These are phyloP conservation scores for Falco biarmicus DNA, from an alignment of 2,797 vertebrate genomes.

Conservation along the genomic window DNA sequence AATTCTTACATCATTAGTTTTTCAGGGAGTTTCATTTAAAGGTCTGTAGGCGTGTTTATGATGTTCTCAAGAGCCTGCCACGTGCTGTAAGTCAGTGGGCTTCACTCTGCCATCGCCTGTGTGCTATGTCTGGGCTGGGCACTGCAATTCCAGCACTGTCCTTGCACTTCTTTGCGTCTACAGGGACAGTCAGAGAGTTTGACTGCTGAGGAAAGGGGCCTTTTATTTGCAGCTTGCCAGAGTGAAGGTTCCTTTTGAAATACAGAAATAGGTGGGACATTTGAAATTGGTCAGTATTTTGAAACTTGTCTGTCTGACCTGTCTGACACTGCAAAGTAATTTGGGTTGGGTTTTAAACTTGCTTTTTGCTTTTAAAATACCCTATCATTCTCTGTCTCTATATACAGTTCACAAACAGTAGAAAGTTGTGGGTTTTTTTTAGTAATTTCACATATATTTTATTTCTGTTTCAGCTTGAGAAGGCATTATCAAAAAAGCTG, in stretches of 20 bases:
- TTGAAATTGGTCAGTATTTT: not conserved
- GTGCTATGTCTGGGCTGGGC: not conserved
- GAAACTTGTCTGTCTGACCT: not conserved
- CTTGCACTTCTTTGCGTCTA: not conserved
- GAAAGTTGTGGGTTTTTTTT: not conserved
- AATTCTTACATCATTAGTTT: not conserved
- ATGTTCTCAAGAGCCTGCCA: not conserved
- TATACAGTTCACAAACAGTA: not conserved
- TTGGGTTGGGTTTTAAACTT: not conserved
- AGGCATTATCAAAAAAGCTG: slow-evolving; percentile 88
- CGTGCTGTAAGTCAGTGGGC: not conserved
- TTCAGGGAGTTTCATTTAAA: not conserved
- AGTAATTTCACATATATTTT: slow-evolving; percentile 4
- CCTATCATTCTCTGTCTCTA: not conserved
- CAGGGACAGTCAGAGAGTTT: not conserved
- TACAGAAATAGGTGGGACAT: not conserved
- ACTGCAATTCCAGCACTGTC: not conserved
- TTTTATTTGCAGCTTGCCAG: not conserved
- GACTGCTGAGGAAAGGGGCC: not conserved
- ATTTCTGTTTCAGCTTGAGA: slow-evolving; percentile 85
- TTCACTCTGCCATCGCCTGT: not conserved
- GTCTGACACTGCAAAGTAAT: not conserved
- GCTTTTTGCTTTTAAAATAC: not conserved
- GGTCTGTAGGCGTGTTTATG: not conserved
- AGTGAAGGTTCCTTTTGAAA: not conserved